Evolutionary conservation across 37 sponge, comb jelly and placozoan genomes (phyloP), one percentile per base, ranked within the genome.

Genomic region (Halisarca cf. caerulea): DNA sequence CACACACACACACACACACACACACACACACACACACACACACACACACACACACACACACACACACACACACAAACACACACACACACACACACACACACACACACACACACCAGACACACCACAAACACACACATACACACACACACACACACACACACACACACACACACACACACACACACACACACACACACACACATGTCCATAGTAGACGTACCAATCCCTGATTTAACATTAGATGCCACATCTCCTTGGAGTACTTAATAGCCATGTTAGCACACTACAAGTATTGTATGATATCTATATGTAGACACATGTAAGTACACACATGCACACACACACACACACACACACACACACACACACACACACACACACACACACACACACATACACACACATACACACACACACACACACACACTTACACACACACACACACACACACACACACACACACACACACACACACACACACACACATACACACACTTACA

Each of bases 371-470:
- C 30, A 62, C 30, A 62, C 30, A 62, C 64, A 62, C 30, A 62
- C 30, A 27, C 30, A 62, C 64, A 27, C 30, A 62, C 64, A 62
- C 9, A 23, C 64, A 23, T 15, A 27, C 64, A 15, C 15, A 23
- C 64, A 62, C 64, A 23, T 23, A 62, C 64, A 62, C 64, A 62
- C 64, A 62, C 64, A 62, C 30, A 62, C 64, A 62, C 64, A 62
- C 64, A 68, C 69, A 68, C 7, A 27, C 69, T 1, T 1, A 68
- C 69, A 68, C 69, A 68, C 30, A 68, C 35, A 68, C 69, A 27
- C 69, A 68, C 33, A 68, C 35, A 27, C 69, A 23, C 64, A 23
- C 64, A 61, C 64, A 23, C 64, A 61, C 64, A 61, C 24, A 23
- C 6, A 23, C 30, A 61, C 64, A 28, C 64, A 6, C 5, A 61